Conservation (phyloP, 2,113 vertebrate genomes). For the Phodopus roborovskii region DNA sequence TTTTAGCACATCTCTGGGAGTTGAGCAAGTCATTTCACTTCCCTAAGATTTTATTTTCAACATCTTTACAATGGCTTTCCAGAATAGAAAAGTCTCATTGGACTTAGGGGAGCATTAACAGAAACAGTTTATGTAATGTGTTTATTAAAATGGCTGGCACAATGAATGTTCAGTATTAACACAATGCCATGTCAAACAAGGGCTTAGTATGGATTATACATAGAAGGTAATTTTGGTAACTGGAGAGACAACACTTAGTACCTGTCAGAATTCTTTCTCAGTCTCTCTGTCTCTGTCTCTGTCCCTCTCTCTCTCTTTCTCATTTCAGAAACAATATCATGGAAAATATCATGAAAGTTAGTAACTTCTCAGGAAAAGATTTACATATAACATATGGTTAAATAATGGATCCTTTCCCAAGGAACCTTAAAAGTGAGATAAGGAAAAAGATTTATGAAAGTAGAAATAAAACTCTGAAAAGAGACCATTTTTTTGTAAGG, state of each 20-base stretch:
- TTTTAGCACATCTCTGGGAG: not conserved
- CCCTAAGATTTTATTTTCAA: not conserved
- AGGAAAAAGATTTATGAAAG: not conserved
- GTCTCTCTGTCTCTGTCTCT: not conserved
- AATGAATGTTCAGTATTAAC: not conserved
- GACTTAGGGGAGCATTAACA: not conserved
- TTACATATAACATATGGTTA: not conserved
- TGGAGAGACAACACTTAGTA: not conserved
- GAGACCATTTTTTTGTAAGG: not conserved
- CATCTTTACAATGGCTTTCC: not conserved
- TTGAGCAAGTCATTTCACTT: conserved; percentile 26
- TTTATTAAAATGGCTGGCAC: not conserved
- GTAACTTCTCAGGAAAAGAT: not conserved
- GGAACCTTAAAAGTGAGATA: not conserved
- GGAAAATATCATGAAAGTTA: not conserved
- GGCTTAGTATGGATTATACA: not conserved
- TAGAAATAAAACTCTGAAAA: not conserved
- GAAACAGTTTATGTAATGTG: not conserved
- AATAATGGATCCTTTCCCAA: conserved; percentile 37
- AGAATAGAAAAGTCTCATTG: not conserved
- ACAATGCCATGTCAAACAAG: conserved; percentile 19
- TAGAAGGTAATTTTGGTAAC: not conserved
- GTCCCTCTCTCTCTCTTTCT: not conserved
- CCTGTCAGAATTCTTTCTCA: conserved; percentile 7
- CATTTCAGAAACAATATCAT: not conserved